Evolutionary conservation across 2,888 invertebrate species (phyloP), one percentile per base, ranked within the genome.

Genomic region (Tetheella fluctuosa): DNA sequence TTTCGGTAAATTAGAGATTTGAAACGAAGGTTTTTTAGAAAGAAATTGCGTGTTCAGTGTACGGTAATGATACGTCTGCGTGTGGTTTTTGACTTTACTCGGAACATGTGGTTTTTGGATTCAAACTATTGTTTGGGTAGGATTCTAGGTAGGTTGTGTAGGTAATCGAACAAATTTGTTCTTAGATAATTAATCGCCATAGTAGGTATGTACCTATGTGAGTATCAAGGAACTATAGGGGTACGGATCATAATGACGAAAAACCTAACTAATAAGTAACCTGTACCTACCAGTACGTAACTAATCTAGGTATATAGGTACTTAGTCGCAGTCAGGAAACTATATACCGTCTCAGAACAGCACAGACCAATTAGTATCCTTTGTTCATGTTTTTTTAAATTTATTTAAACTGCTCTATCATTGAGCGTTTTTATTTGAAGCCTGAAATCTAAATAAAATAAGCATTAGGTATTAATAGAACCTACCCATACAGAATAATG

Each of bases 1-100:
- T 91, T 91, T 91, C 84, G 85, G 85, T 86, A 91, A 92, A 91
- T 92, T 92, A 90, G 90, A 88, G 89, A 90, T 90, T 87, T 87
- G 82, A 83, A 78, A 77, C 77, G 76, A 73, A 72, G 68, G 70
- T 76, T 77, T 79, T 63, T 71, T 84, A 75, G 71, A 73, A 81
- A 90, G 90, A 91, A 91, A 91, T 92, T 90, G 92, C 92, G 90
- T 91, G 91, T 79, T 80, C 83, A 81, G 77, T 74, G 69, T 63
- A 67, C 74, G 79, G 64, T 72, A 90, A 90, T 90, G 70, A 90
- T 86, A 90, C 81, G 89, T 88, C 87, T 89, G 88, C 67, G 68
- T 62, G 55, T 63, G 55, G 30, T 73, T 67, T 69, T 67, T 59
- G 64, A 63, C 63, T 76, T 77, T 79, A 68, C 69, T 73, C 62